Conservation (phyloP, 2,797 vertebrate species). For the Eulemur rubriventer region DNA sequence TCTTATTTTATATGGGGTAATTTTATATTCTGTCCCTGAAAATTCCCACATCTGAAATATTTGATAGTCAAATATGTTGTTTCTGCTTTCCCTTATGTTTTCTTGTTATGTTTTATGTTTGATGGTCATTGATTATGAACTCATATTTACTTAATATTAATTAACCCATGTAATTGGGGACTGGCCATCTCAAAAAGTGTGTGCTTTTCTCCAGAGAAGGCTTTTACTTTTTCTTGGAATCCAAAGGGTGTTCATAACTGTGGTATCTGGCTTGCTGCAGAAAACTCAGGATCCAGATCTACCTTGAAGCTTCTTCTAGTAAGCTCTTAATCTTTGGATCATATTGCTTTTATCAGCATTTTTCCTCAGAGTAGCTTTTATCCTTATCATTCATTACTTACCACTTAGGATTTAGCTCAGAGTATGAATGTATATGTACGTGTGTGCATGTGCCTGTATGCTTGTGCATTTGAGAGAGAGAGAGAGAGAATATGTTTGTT, state of each 20-base stretch:
- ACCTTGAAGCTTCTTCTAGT: not conserved
- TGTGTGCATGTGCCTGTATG: not conserved
- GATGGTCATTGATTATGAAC: not conserved
- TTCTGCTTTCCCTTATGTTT: not conserved
- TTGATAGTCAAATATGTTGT: not conserved
- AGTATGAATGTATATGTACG: not conserved
- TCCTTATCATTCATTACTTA: not conserved
- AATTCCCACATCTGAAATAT: not conserved
- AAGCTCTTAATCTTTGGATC: not conserved
- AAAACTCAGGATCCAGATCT: not conserved
- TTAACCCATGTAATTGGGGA: not conserved
- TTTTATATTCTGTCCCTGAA: conserved; percentile 26
- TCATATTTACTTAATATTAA: not conserved
- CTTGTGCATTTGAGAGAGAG: not conserved
- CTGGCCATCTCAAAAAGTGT: not conserved
- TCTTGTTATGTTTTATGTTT: not conserved
- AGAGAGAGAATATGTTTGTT: not conserved
- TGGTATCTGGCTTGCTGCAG: not conserved
- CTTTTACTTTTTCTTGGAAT: not conserved
- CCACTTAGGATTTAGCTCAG: not conserved
- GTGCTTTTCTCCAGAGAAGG: not conserved
- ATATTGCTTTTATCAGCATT: not conserved
- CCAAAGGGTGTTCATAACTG: not conserved
- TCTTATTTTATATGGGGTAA: conserved; percentile 15
- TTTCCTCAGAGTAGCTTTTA: not conserved